phyloP scores from a whole-genome alignment of 2,888 invertebrate species.

The Drosophila diplacantha region DNA sequence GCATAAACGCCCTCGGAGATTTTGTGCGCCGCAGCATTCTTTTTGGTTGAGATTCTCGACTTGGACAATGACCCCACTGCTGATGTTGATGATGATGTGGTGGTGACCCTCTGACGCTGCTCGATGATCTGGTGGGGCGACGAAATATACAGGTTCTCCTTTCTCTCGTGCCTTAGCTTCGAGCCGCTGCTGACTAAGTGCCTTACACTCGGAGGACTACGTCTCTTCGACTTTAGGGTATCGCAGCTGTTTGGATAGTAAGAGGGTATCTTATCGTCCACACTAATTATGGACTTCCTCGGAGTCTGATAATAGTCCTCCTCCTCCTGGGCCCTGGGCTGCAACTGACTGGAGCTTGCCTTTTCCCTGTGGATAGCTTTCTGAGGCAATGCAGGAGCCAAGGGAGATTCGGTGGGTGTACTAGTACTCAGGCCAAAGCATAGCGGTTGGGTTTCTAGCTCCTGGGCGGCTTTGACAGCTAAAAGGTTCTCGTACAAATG shows the following conservation, averaged over 20 bases:
- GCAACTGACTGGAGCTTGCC: conserved; percentile 1
- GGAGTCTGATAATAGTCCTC: conserved; percentile 75
- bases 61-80: conserved; percentile 27
- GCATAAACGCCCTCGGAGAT: conserved; percentile 76
- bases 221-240: conserved; percentile 68
- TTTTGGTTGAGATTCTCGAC: conserved; percentile 55
- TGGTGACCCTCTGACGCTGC: conserved; percentile 63
- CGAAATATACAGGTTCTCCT: conserved; percentile 77
- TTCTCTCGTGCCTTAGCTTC: conserved; percentile 70
- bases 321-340: conserved; percentile 20
- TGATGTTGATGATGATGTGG: conserved; percentile 22
- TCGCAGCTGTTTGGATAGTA: conserved; percentile 78
- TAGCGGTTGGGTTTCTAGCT: conserved; percentile 55
- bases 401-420: conserved; percentile 74
- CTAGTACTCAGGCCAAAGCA: conserved; percentile 64
- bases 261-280: conserved; percentile 78
- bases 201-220: conserved; percentile 59
- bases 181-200: conserved; percentile 63
- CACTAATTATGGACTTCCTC: conserved; percentile 74
- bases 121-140: conserved; percentile 75
- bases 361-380: conserved; percentile 39
- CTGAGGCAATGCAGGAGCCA: conserved; percentile 57
- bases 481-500: conserved; percentile 75
- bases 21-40: conserved; percentile 75
- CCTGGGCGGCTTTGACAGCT: conserved; percentile 72